A percentile compares a stretch with the other conserved stretches of the same genome.
Evolutionary conservation across 37 sponge, comb jelly and placozoan genomes (phyloP).

Genomic region (Diacarnus erythraeanus): DNA sequence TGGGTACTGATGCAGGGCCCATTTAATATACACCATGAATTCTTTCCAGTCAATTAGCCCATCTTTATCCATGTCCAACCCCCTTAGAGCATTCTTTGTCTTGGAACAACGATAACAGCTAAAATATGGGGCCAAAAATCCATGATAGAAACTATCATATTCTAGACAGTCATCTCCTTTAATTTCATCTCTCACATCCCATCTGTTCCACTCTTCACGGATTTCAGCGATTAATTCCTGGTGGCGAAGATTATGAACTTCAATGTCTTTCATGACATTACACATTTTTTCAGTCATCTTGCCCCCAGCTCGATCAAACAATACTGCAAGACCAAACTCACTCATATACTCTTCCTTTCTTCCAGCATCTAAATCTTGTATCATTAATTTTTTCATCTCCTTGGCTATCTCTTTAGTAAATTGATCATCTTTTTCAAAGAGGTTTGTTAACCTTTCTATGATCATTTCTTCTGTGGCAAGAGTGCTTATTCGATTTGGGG

Average conservation of each 20-base stretch:
- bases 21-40: conserved; percentile 79
- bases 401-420: conserved; percentile 66
- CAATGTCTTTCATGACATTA: conserved; percentile 35
- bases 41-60: conserved; percentile 82
- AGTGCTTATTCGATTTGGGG: conserved; percentile 66
- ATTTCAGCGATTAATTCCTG: conserved; percentile 61
- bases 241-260: conserved; percentile 30
- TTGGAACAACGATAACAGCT: conserved; percentile 80
- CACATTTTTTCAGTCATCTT: conserved; percentile 62
- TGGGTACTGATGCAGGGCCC: conserved; percentile 86
- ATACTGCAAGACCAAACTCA: conserved; percentile 50
- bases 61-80: conserved; percentile 84
- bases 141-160: conserved; percentile 83
- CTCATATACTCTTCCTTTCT: conserved; percentile 91
- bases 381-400: conserved; percentile 75
- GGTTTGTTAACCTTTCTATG: conserved; percentile 39
- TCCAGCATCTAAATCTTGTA: conserved; percentile 60
- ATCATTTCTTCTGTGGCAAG: conserved; percentile 80
- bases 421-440: conserved; percentile 60
- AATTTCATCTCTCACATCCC: conserved; percentile 60
- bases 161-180: conserved; percentile 57
- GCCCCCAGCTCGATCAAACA: conserved; percentile 86
- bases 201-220: conserved; percentile 67
- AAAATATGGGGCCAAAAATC: conserved; percentile 89
- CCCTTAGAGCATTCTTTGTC: conserved; percentile 57